Conservation (phyloP, 53 echinoderm and acorn worm species). For the Zoroaster sp. region DNA sequence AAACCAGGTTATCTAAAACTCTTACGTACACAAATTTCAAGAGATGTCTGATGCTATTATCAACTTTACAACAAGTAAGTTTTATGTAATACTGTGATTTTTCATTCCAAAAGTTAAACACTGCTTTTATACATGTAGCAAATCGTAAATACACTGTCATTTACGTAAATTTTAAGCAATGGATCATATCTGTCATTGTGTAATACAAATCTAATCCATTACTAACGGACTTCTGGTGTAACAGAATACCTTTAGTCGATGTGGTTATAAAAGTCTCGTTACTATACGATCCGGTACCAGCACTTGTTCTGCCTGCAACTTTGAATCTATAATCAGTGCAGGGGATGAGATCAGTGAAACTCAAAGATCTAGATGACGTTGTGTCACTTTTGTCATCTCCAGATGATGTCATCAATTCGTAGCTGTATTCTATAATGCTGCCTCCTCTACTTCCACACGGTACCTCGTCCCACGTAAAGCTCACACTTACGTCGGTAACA, state of each 20-base stretch:
- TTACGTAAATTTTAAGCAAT: too few relatives aligned
- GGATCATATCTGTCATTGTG: too few relatives aligned
- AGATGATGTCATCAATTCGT: neutral
- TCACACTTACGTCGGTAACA: neutral
- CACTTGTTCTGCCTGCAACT: neutral
- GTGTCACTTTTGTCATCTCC: neutral
- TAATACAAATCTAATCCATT: too few relatives aligned
- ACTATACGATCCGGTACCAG: neutral
- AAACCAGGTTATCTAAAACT: too few relatives aligned
- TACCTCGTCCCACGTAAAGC: neutral
- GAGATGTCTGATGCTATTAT: too few relatives aligned
- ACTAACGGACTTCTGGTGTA: too few relatives aligned
- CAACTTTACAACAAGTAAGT: too few relatives aligned
- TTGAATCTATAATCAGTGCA: neutral
- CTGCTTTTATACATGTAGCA: too few relatives aligned
- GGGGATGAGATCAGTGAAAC: neutral
- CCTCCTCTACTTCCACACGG: constrained; percentile 2
- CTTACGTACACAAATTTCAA: too few relatives aligned
- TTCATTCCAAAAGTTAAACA: too few relatives aligned
- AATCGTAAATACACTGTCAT: too few relatives aligned
- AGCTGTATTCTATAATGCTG: neutral
- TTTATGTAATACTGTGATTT: too few relatives aligned
- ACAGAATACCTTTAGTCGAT: neutral
- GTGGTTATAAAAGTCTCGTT: neutral
- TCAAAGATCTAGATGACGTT: neutral